Percentiles rank a stretch among this genome's conserved stretches.
Conservation (phyloP, 1,140 invertebrate genomes). For the Aporrectodea caliginosa region DNA sequence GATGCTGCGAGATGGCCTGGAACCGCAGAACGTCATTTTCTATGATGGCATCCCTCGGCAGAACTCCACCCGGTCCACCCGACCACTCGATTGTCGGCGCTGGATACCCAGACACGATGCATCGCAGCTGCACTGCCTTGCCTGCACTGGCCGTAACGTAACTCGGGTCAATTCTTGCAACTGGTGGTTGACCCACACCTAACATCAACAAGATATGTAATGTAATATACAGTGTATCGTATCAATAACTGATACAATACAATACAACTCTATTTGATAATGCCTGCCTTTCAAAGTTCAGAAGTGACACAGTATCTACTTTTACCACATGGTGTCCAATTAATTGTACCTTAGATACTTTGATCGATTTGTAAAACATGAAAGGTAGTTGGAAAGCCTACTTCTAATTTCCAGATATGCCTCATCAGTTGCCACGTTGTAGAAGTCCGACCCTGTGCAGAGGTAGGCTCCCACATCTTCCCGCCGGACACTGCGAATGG, state of each 20-base stretch:
- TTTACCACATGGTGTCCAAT: too few relatives aligned
- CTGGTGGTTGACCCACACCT: constrained; percentile 58
- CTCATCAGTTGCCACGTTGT: constrained; percentile 58
- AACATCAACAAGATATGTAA: too few relatives aligned
- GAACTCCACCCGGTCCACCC: constrained; percentile 60
- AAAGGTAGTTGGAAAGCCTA: too few relatives aligned
- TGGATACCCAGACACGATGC: constrained; percentile 71
- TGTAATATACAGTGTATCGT: too few relatives aligned
- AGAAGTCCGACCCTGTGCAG: constrained; percentile 71
- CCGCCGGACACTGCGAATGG: constrained; percentile 70
- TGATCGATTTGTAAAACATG: too few relatives aligned
- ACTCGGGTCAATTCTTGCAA: constrained; percentile 63
- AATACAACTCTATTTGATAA: too few relatives aligned
- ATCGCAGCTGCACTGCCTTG: constrained; percentile 70
- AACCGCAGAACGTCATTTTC: constrained; percentile 56
- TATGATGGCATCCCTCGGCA: constrained; percentile 58
- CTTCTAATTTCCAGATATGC: constrained; percentile 73
- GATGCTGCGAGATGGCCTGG: background rate
- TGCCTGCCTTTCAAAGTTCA: too few relatives aligned
- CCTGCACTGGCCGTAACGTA: constrained; percentile 68
- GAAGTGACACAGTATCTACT: too few relatives aligned
- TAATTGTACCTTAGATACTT: too few relatives aligned
- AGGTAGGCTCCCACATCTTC: constrained; percentile 82
- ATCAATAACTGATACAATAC: too few relatives aligned
- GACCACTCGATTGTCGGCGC: constrained; percentile 70